Evolutionary conservation across 2,113 vertebrate genomes (phyloP), one percentile per base, ranked within the genome.

Genomic region (Zosterops japonicus): DNA sequence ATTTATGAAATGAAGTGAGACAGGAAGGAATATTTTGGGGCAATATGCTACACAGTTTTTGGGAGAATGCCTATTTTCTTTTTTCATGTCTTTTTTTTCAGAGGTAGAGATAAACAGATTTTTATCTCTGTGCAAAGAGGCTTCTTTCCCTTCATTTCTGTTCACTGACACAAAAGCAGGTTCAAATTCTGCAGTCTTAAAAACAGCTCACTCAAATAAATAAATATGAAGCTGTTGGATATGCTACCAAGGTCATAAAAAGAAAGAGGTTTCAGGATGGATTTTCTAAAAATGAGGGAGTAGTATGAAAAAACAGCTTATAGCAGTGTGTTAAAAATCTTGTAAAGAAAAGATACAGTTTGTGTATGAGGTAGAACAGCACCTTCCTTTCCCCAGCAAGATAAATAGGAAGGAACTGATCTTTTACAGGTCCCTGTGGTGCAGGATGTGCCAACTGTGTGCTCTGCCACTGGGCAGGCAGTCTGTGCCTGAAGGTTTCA

Each of bases 381-480:
- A 19, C 15, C 16, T 89, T 47, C 36, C 19, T 64, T 76, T 80
- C 29, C 27, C 25, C 36, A 83, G 33, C 9, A 39, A 67, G 55
- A 33, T 13, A 76, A 67, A 74, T 9, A 50, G 18, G 36, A 90
- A 56, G 31, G 24, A 90, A 44, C 14, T 63, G 33, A 19, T 78
- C 50, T 63, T 52, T 21, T 7, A 20, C 52, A 28, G 13, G 12
- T 93, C 42, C 44, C 19, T 4, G 42, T 3, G 13, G 21, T 1
- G 4, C 64, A 53, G 69, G 31, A 42, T 70, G 56, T 22, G 36
- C 21, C 35, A 65, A 2, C 67, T 44, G 60, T 1, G 1, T 19
- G 39, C 25, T 56, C 63, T 79, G 49, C 16, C 41, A 27, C 0
- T 0, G 22, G 18, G 16, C 0, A 1, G 14, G 14, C 39, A 55